Evolutionary conservation across 2,797 vertebrate species (phyloP).

Genomic region (Sorex maritimensis): DNA sequence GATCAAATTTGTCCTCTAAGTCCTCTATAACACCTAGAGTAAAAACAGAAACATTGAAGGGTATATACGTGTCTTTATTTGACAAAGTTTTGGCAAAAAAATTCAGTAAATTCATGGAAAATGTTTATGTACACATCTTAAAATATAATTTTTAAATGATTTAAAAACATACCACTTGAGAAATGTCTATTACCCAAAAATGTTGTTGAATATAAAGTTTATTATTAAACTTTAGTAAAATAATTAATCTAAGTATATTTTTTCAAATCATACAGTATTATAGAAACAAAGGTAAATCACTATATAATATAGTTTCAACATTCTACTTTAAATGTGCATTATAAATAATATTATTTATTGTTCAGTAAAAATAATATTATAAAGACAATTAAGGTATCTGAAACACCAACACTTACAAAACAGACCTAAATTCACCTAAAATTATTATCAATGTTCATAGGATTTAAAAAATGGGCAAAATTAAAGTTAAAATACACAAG

Average conservation of each 20-base stretch:
- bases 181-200: slow-evolving; percentile 67
- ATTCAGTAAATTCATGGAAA: slow-evolving; percentile 15
- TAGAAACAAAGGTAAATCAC: not conserved
- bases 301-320: not conserved
- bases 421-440: slow-evolving; percentile 41
- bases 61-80: slow-evolving; percentile 42
- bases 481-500: slow-evolving; percentile 38
- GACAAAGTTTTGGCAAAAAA: slow-evolving; percentile 35
- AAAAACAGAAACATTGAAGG: not conserved
- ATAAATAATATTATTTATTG: not conserved
- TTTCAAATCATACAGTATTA: not conserved
- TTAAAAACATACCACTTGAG: slow-evolving; percentile 51
- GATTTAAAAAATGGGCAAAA: slow-evolving; percentile 52
- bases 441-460: slow-evolving; percentile 56
- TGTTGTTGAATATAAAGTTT: not conserved
- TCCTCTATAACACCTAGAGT: not conserved
- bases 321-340: slow-evolving; percentile 48
- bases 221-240: slow-evolving; percentile 6
- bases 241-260: not conserved
- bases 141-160: slow-evolving; percentile 22
- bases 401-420: slow-evolving; percentile 61
- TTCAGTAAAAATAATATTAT: slow-evolving; percentile 24
- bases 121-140: not conserved
- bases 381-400: slow-evolving; percentile 22
- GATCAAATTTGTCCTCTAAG: slow-evolving; percentile 44